Percentiles rank a stretch among this genome's conserved stretches.
These are phyloP conservation scores for Linhomoeus sp. DNA, from an alignment of 2,888 invertebrate species.

Conservation along the genomic window DNA sequence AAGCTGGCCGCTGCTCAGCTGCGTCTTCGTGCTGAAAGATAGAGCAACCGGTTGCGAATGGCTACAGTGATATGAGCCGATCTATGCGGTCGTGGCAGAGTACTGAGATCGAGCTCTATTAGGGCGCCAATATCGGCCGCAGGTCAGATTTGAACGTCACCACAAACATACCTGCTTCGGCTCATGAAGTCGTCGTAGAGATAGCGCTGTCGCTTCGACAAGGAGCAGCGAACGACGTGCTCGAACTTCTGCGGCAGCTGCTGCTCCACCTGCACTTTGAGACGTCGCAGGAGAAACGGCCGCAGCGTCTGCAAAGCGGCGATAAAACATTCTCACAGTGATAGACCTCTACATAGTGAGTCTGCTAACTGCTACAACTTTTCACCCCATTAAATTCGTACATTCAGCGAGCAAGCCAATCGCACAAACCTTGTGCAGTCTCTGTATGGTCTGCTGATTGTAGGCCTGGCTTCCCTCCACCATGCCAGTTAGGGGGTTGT, in stretches of 20 bases:
- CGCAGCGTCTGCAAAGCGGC: slow-evolving; percentile 71
- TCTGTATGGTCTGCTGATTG: slow-evolving; percentile 56
- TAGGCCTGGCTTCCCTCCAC: slow-evolving; percentile 77
- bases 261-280: slow-evolving; percentile 86
- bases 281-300: slow-evolving; percentile 70
- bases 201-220: slow-evolving; percentile 85
- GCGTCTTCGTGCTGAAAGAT: slow-evolving; percentile 62
- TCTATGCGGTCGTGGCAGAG: too few relatives aligned
- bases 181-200: slow-evolving; percentile 99
- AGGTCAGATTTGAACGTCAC: too few relatives aligned
- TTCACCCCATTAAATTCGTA: too few relatives aligned
- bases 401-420: too few relatives aligned
- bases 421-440: too few relatives aligned
- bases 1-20: slow-evolving; percentile 72
- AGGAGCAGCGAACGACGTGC: slow-evolving; percentile 71
- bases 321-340: too few relatives aligned
- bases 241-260: slow-evolving; percentile 93
- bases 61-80: slow-evolving; percentile 9
- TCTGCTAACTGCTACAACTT: too few relatives aligned
- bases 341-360: too few relatives aligned
- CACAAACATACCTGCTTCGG: slow-evolving; percentile 54
- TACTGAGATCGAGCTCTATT: too few relatives aligned
- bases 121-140: too few relatives aligned
- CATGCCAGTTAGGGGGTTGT: slow-evolving; percentile 86
- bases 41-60: too few relatives aligned